Evolutionary conservation across 2,797 vertebrate genomes (phyloP), one percentile per base, ranked within the genome.

Genomic region (Cirrhinus mrigala): DNA sequence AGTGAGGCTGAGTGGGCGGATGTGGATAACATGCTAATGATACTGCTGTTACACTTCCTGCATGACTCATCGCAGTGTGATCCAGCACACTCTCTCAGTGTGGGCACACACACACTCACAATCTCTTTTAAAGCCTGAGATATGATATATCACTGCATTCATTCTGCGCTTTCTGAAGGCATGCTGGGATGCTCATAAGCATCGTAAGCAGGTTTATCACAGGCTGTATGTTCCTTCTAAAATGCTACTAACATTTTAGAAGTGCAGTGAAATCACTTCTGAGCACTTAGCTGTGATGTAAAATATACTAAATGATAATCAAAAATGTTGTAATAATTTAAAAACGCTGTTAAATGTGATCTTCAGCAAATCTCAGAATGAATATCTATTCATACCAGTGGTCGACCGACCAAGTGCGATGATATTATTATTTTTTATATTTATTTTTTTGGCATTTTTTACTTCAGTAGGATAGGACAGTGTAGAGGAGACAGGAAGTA

Each of bases 1-100:
- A 91, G 91, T 92, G 92, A 90, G 90, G 85, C 64, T 87, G 90
- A 90, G 93, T 93, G 91, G 94, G 93, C 86, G 91, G 93, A 93
- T 92, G 93, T 93, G 92, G 93, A 92, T 92, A 79, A 93, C 92
- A 94, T 94, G 92, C 93, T 95, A 95, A 96, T 94, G 93, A 95
- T 92, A 92, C 89, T 91, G 91, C 91, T 91, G 89, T 92, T 92
- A 92, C 82, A 74, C 93, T 92, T 93, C 93, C 92, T 92, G 87
- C 91, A 93, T 95, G 94, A 95, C 88, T 96, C 94, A 95, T 90
- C 90, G 87, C 91, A 91, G 91, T 92, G 92, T 94, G 93, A 91
- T 92, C 91, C 91, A 92, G 93, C 90, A 88, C 92, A 92, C 91
- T 91, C 91, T 90, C 90, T 92, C 88, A 84, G 89, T 90, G 91